phyloP scores from a whole-genome alignment of 37 sponge, comb jelly and placozoan species.

The Halisarca cf. caerulea region DNA sequence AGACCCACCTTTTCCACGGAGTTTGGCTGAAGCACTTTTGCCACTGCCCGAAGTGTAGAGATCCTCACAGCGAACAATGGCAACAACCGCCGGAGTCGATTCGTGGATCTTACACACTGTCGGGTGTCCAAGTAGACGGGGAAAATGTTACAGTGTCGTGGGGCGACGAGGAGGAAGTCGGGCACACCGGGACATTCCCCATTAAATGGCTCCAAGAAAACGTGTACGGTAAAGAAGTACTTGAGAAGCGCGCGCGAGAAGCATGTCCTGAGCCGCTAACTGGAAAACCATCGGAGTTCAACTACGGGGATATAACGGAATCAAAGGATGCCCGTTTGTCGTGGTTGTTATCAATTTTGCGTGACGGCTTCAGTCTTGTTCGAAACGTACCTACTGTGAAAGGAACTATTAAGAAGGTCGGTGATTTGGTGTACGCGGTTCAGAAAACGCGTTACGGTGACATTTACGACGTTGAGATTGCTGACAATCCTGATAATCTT shows the following conservation, averaged over 20 bases:
- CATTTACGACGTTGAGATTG: constrained; percentile 18
- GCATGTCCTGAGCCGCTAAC: background rate
- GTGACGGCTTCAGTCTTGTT: background rate
- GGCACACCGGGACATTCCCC: background rate
- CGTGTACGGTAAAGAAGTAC: background rate
- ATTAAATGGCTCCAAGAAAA: background rate
- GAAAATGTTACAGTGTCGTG: background rate
- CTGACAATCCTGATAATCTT: constrained; percentile 41
- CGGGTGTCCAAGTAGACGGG: background rate
- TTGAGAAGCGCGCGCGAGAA: background rate
- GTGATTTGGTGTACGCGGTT: constrained; percentile 8
- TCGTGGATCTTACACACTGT: constrained; percentile 3
- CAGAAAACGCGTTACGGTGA: constrained; percentile 50
- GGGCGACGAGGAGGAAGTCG: background rate
- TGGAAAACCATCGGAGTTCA: background rate
- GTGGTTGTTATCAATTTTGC: background rate
- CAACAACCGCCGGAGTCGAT: background rate
- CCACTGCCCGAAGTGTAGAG: constrained; percentile 7
- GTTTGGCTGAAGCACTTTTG: constrained; percentile 14
- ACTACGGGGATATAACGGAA: background rate
- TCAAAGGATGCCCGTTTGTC: background rate
- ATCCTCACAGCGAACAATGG: background rate
- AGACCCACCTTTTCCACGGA: background rate
- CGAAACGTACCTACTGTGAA: background rate
- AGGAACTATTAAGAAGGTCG: background rate